Evolutionary conservation across 2,797 vertebrate genomes (phyloP).

Genomic region (Limosa lapponica): DNA sequence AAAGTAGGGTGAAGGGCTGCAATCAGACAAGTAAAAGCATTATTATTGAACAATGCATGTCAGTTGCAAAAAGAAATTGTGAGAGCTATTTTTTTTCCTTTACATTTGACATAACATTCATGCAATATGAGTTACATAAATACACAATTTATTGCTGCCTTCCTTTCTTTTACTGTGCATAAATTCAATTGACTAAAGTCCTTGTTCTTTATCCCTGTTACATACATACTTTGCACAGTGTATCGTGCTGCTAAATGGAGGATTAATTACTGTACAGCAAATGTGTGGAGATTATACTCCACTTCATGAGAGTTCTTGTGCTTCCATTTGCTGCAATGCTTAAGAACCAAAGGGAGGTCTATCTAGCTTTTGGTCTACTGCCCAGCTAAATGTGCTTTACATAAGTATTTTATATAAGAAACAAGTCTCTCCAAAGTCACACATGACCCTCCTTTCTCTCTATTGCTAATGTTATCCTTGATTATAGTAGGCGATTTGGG

Average conservation of each 20-base stretch:
- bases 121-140: neutral
- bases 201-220: neutral
- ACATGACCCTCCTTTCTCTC: neutral
- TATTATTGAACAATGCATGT: neutral
- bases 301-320: neutral
- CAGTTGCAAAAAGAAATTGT: neutral
- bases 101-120: neutral
- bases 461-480: neutral
- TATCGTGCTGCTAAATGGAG: neutral
- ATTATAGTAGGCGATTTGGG: accelerated
- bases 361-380: neutral
- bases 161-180: neutral
- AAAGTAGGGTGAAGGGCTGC: neutral
- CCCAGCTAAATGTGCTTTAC: neutral
- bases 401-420: neutral
- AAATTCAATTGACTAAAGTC: neutral
- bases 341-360: neutral
- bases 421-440: neutral
- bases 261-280: neutral
- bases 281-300: neutral
- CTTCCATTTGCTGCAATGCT: neutral
- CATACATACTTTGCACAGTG: neutral
- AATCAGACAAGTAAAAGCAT: neutral
- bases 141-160: neutral
- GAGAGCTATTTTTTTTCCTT: neutral